Conservation (phyloP, 2,797 vertebrate genomes). For the Sciurus carolinensis region DNA sequence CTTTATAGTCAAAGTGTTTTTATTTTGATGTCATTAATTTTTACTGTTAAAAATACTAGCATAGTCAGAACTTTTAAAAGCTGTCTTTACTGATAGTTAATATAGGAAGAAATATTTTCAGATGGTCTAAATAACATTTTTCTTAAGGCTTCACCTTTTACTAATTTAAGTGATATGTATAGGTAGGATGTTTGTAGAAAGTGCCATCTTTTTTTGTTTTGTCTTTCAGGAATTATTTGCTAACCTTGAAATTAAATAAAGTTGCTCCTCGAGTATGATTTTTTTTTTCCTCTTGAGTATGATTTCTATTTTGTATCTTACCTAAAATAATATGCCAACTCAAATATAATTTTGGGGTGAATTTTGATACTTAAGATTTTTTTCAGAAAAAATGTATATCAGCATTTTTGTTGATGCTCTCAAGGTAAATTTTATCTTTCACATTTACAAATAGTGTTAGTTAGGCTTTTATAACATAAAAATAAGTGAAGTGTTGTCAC, state of each 20-base stretch:
- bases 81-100: not conserved
- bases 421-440: conserved; percentile 26
- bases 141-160: conserved; percentile 27
- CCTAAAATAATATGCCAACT: not conserved
- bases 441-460: conserved; percentile 11
- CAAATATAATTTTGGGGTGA: not conserved
- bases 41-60: not conserved
- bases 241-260: conserved; percentile 51
- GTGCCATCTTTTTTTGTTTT: not conserved
- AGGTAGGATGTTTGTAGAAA: conserved; percentile 47
- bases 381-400: not conserved
- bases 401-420: conserved; percentile 50
- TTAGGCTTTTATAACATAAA: conserved; percentile 53
- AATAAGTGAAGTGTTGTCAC: conserved; percentile 5
- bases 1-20: not conserved
- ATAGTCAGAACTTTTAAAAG: conserved; percentile 31
- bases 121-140: conserved; percentile 26
- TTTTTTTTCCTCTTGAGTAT: not conserved
- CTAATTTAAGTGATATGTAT: conserved; percentile 47
- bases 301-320: conserved; percentile 48
- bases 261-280: conserved; percentile 19
- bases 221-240: not conserved
- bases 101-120: conserved; percentile 43
- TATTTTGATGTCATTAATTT: conserved; percentile 32
- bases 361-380: conserved; percentile 43